These are phyloP conservation scores for Timandra comae DNA, from an alignment of 2,888 invertebrate species.

Conservation along the genomic window DNA sequence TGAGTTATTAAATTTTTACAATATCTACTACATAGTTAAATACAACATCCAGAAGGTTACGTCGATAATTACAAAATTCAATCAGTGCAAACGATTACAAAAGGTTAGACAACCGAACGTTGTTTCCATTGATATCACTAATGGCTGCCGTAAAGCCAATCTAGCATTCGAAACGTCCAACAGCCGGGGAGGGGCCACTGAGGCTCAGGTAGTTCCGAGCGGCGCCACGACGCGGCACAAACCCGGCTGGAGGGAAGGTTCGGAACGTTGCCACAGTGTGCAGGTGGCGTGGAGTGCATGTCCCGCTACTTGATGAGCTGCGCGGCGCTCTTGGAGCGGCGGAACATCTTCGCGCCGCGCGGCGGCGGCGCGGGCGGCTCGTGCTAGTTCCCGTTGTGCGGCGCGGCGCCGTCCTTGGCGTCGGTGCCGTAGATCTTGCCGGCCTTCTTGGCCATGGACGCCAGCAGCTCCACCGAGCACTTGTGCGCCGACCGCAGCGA, in stretches of 20 bases:
- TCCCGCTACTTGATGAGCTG: constrained; percentile 69
- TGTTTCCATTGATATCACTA: no score
- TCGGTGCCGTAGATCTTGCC: constrained; percentile 98
- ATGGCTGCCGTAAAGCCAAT: no score
- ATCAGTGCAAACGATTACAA: constrained; percentile 71
- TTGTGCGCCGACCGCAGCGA: constrained; percentile 97
- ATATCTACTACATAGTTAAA: constrained; percentile 68
- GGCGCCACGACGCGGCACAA: no score
- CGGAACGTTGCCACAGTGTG: background rate
- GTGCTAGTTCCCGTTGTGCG: constrained; percentile 75
- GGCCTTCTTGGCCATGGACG: constrained; percentile 98
- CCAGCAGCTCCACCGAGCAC: constrained; percentile 94
- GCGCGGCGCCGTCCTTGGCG: constrained; percentile 54
- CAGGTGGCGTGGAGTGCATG: constrained; percentile 4
- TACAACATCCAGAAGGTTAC: constrained; percentile 73
- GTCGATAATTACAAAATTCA: constrained; percentile 72
- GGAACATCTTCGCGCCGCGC: constrained; percentile 74
- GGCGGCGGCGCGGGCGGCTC: constrained; percentile 69
- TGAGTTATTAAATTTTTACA: constrained; percentile 68
- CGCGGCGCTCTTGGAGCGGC: constrained; percentile 75
- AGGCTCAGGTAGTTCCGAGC: no score
- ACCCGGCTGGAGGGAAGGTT: no score
- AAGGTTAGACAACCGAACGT: no score
- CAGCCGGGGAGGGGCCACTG: no score
- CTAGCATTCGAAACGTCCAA: no score